Conservation (phyloP, 2,888 invertebrate species). For the Eulithis testata region DNA sequence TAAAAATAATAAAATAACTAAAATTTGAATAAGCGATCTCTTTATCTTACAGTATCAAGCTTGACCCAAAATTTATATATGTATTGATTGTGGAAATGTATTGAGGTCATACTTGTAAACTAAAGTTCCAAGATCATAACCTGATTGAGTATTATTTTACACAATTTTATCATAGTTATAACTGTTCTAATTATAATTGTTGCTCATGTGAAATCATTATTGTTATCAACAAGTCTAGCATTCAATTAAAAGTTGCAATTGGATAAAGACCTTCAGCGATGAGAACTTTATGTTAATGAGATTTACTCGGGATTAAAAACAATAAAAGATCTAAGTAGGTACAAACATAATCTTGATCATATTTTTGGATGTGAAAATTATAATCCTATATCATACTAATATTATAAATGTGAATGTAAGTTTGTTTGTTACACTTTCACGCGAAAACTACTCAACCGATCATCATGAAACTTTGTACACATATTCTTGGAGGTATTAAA, state of each 20-base stretch:
- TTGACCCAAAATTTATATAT: slow-evolving; percentile 13
- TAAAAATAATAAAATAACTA: no score
- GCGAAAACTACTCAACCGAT: no score
- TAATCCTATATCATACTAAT: no score
- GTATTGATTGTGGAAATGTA: not conserved
- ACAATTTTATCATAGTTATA: no score
- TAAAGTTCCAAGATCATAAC: slow-evolving; percentile 7
- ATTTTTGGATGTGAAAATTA: not conserved
- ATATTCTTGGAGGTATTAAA: no score
- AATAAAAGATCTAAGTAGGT: not conserved
- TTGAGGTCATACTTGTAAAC: slow-evolving; percentile 16
- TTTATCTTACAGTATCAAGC: not conserved
- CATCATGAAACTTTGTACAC: no score
- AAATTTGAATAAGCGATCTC: no score
- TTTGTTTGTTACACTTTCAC: no score
- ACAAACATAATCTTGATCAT: not conserved
- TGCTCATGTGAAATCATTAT: not conserved
- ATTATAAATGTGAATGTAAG: no score
- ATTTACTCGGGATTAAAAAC: not conserved
- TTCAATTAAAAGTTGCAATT: not conserved
- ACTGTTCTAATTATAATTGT: no score
- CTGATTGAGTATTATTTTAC: not conserved
- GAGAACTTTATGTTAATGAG: not conserved
- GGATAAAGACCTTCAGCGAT: not conserved
- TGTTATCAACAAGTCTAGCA: not conserved